Conservation (phyloP, 2,113 vertebrate genomes). For the Typhlomys cinereus region DNA sequence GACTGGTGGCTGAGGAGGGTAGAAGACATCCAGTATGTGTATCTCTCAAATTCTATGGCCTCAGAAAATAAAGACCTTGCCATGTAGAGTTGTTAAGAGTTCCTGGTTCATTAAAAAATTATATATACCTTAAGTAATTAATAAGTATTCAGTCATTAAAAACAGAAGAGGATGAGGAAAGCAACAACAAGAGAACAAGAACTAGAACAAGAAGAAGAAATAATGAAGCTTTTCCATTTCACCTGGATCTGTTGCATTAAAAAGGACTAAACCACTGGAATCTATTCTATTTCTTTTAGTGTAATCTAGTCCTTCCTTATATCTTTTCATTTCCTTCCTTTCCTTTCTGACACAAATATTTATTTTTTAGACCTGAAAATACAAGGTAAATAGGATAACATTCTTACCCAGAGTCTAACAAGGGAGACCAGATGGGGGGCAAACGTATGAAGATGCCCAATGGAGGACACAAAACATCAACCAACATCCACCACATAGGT, state of each 20-base stretch:
- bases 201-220: neutral
- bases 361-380: constrained; percentile 33
- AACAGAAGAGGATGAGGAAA: neutral
- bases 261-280: constrained; percentile 11
- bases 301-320: neutral
- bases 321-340: neutral
- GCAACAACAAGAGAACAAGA: too few species aligned
- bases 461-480: rapidly evolving
- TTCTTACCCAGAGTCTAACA: neutral
- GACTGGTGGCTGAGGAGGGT: neutral
- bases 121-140: constrained; percentile 54
- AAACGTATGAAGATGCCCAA: neutral
- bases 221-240: constrained; percentile 9
- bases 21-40: neutral
- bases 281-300: constrained; percentile 44
- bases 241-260: neutral
- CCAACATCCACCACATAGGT: neutral
- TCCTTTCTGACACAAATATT: neutral
- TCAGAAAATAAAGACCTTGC: constrained; percentile 41
- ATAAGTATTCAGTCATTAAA: constrained; percentile 50
- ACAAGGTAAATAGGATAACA: constrained; percentile 19
- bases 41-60: constrained; percentile 45
- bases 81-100: constrained; percentile 10
- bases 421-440: neutral
- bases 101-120: constrained; percentile 53